A percentile compares a stretch with the other conserved stretches of the same genome.
Evolutionary conservation across 2,797 vertebrate species (phyloP).

Genomic region (Sebastes wilsoni): DNA sequence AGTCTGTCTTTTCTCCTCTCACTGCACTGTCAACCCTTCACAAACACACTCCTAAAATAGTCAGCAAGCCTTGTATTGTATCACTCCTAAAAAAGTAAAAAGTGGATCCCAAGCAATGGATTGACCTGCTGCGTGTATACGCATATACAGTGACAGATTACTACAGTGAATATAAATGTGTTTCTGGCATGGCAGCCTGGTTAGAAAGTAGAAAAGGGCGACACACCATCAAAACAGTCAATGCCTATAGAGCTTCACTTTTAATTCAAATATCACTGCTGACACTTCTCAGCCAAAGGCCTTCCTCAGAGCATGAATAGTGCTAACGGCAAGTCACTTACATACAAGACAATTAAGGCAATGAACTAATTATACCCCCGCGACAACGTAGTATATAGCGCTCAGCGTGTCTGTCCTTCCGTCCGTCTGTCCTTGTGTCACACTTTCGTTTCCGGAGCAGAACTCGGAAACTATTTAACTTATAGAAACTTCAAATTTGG

Average conservation of each 20-base stretch:
- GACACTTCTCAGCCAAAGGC: neutral
- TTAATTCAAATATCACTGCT: neutral
- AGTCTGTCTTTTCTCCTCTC: neutral
- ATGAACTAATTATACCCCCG: neutral
- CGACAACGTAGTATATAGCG: no score
- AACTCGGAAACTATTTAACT: no score
- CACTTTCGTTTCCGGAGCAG: no score
- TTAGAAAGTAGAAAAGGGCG: neutral
- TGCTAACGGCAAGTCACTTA: neutral
- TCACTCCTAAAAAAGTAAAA: neutral
- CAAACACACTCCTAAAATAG: neutral
- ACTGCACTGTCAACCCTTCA: neutral
- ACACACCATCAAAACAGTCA: neutral
- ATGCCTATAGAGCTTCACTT: neutral
- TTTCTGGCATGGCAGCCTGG: neutral
- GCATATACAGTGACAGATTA: neutral
- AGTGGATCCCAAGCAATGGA: neutral
- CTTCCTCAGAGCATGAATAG: neutral
- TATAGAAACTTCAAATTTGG: no score
- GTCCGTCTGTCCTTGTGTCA: no score
- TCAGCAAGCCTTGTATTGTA: neutral
- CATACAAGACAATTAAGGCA: neutral
- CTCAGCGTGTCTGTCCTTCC: no score
- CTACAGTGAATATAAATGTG: neutral
- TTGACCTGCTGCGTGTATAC: neutral